These are phyloP conservation scores for Elymnias hypermnestra DNA, from an alignment of 1,140 invertebrate genomes.

Conservation along the genomic window DNA sequence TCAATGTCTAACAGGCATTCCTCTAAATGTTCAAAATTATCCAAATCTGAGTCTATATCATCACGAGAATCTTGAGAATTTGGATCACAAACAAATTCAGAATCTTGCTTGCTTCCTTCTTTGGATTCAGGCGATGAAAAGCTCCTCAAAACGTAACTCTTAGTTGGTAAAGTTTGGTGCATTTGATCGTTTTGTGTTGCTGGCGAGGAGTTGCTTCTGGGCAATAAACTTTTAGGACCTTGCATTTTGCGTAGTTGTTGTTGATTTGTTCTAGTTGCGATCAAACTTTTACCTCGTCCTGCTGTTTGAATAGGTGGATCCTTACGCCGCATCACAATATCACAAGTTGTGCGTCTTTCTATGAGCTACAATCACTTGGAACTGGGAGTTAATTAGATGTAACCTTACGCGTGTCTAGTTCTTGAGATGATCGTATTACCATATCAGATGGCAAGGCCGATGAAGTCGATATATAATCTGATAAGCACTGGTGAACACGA, in stretches of 20 bases:
- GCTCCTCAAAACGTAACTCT: constrained; percentile 48
- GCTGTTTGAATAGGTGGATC: constrained; percentile 37
- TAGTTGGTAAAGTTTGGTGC: constrained; percentile 23
- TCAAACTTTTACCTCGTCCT: constrained; percentile 51
- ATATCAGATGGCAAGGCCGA: constrained; percentile 62
- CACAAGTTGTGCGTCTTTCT: constrained; percentile 32
- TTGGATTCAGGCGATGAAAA: constrained; percentile 60
- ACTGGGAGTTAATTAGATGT: constrained; percentile 35
- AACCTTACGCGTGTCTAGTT: constrained; percentile 49
- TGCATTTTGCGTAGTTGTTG: constrained; percentile 53
- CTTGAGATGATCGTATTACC: constrained; percentile 50
- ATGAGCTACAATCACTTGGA: constrained; percentile 37
- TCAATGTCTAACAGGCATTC: constrained; percentile 65
- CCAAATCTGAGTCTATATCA: constrained; percentile 63
- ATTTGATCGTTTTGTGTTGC: constrained; percentile 39
- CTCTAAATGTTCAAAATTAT: constrained; percentile 61
- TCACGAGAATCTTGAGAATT: constrained; percentile 48
- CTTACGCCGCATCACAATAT: constrained; percentile 50
- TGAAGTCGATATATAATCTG: constrained; percentile 61
- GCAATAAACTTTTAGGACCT: constrained; percentile 39
- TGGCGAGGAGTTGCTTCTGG: constrained; percentile 59
- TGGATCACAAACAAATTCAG: constrained; percentile 44
- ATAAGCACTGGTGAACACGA: constrained; percentile 58
- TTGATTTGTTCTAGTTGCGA: constrained; percentile 57
- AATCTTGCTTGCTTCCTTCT: constrained; percentile 39